Evolutionary conservation across 2,113 vertebrate species (phyloP), one percentile per base, ranked within the genome.

Genomic region (Butorides virescens): DNA sequence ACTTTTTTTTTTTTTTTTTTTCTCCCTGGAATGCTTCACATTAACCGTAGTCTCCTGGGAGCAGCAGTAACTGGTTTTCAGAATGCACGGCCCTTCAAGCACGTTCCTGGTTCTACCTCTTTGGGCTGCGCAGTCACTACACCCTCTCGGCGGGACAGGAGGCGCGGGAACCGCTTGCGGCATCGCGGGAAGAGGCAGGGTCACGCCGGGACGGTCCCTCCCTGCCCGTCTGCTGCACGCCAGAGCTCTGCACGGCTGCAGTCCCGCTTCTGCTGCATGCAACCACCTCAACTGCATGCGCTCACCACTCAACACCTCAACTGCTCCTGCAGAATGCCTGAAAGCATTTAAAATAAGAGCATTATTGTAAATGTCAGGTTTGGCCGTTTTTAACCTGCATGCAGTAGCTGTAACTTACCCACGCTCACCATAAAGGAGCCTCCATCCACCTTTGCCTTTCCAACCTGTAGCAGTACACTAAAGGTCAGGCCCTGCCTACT

Each of bases 131-230:
- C n/a, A 4, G 19, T 61, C 61, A 6, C 8, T 19, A 5, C 53
- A 5, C 53, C 75, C 4, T 5, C 17, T 52, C 61, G 3, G 2
- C 16, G 3, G 3, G 27, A 2, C 3, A 1, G 17, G 50, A 61
- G 18, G 27, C 1, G 2, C 7, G 36, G 30, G 25, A 71, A 20
- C 72, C 21, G 46, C 36, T 5, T 7, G 12, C 13, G 12, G 67
- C 58, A 73, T 1, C 16, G 52, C 73, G 53, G 79, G 66, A n/a
- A 32, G 62, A 29, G 37, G 61, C 49, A 77, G 17, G 71, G 63
- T 42, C 32, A 68, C 10, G 25, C 36, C 32, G 53, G 44, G 81
- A 76, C 1, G 15, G 6, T 2, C 1, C 0, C 0, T 15, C 44
- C 47, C 73, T 39, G 73, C 44, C 59, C 50, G 5, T 2, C 47